phyloP scores from a whole-genome alignment of 2,113 vertebrate genomes.

The Leptosomus discolor region DNA sequence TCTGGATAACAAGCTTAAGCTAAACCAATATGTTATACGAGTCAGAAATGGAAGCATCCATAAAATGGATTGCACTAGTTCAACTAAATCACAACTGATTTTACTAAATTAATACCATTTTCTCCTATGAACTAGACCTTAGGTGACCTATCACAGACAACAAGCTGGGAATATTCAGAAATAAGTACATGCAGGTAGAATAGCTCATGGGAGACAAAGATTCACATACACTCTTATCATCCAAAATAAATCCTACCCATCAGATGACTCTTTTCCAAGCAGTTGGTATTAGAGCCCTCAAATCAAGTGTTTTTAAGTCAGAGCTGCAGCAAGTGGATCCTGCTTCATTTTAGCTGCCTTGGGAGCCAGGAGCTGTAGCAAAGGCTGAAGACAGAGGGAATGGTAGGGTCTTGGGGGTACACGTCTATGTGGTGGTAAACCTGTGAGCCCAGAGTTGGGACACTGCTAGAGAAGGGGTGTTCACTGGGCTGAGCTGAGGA shows the following conservation, averaged over 20 bases:
- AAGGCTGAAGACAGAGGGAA: background rate
- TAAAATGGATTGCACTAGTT: background rate
- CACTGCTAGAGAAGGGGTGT: background rate
- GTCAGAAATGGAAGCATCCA: background rate
- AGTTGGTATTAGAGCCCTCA: background rate
- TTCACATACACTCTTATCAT: background rate
- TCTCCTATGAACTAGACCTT: background rate
- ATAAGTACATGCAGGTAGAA: background rate
- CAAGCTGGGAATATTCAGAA: background rate
- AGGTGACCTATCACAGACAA: background rate
- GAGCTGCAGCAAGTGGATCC: background rate
- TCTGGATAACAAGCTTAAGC: background rate
- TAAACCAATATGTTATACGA: background rate
- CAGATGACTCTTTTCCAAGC: accelerated
- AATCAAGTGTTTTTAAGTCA: background rate
- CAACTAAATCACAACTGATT: background rate
- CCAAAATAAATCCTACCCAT: background rate
- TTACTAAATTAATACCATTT: background rate
- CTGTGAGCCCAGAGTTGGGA: background rate
- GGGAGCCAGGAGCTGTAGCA: background rate
- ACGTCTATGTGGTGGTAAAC: background rate
- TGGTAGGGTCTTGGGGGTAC: background rate
- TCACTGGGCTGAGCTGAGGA: background rate
- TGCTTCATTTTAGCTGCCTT: background rate
- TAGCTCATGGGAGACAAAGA: background rate